Evolutionary conservation across 2,113 vertebrate genomes (phyloP).

Genomic region (Corydoras sp.): DNA sequence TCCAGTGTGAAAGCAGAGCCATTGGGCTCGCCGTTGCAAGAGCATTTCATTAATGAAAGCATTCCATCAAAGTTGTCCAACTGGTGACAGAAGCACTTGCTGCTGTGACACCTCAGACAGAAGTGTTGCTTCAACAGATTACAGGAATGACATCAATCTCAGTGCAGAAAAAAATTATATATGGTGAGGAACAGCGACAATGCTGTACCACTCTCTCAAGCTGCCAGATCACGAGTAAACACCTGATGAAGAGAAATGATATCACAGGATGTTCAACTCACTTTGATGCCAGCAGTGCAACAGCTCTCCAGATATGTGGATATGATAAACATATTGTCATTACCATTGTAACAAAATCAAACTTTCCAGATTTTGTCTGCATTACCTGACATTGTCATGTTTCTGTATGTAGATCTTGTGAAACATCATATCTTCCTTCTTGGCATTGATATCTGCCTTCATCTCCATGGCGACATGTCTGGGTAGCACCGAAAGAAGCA

Average conservation of each 20-base stretch:
- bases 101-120: slow-evolving; percentile 1
- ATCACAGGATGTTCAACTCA: no score
- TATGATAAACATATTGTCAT: no score
- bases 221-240: background rate
- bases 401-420: slow-evolving; percentile 99
- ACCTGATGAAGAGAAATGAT: background rate
- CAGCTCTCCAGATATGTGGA: no score
- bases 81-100: slow-evolving; percentile 6
- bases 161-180: slow-evolving; percentile 11
- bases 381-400: slow-evolving; percentile 94
- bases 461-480: slow-evolving; percentile 98
- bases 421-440: slow-evolving; percentile 99
- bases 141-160: slow-evolving; percentile 11
- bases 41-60: background rate
- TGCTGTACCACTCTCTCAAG: background rate
- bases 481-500: slow-evolving; percentile 90
- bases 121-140: slow-evolving; percentile 2
- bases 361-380: background rate
- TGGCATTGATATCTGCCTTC: slow-evolving; percentile 97
- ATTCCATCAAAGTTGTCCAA: slow-evolving; percentile 2
- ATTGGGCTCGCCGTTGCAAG: background rate
- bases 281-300: no score
- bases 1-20: no score
- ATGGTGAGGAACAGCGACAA: background rate
- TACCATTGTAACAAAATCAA: background rate